Conservation (phyloP, 2,113 vertebrate genomes). For the Osmerus eperlanus region DNA sequence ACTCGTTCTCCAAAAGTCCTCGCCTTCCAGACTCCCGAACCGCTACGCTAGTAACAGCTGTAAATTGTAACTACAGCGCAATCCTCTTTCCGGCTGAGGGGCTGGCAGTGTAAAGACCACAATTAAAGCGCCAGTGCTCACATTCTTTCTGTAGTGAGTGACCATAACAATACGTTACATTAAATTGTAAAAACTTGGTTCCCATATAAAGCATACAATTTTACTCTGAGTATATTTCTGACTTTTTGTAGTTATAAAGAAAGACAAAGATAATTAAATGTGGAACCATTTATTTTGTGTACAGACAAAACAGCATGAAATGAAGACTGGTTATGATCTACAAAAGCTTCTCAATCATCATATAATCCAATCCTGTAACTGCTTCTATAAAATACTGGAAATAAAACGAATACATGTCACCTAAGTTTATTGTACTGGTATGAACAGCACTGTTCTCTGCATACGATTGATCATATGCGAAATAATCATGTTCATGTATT, state of each 20-base stretch:
- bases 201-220: neutral
- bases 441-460: conserved; percentile 14
- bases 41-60: conserved; percentile 31
- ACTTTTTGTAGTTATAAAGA: neutral
- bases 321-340: too few species aligned
- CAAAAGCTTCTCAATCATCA: too few species aligned
- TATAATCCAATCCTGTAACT: too few species aligned
- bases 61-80: conserved; percentile 1
- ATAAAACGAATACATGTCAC: neutral
- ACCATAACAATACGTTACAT: conserved; percentile 35
- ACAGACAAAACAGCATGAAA: too few species aligned
- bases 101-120: too few species aligned
- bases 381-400: neutral
- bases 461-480: neutral
- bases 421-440: conserved; percentile 23
- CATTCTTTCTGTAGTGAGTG: conserved; percentile 14
- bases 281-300: conserved; percentile 7
- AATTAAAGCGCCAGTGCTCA: conserved; percentile 50
- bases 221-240: too few species aligned
- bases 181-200: neutral
- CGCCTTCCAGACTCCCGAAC: conserved; percentile 11
- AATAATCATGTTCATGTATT: conserved; percentile 34
- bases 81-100: conserved; percentile 23
- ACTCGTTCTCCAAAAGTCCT: neutral
- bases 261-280: conserved; percentile 4